These are phyloP conservation scores for Aplocera efformata DNA, from an alignment of 2,888 invertebrate species.

Conservation along the genomic window DNA sequence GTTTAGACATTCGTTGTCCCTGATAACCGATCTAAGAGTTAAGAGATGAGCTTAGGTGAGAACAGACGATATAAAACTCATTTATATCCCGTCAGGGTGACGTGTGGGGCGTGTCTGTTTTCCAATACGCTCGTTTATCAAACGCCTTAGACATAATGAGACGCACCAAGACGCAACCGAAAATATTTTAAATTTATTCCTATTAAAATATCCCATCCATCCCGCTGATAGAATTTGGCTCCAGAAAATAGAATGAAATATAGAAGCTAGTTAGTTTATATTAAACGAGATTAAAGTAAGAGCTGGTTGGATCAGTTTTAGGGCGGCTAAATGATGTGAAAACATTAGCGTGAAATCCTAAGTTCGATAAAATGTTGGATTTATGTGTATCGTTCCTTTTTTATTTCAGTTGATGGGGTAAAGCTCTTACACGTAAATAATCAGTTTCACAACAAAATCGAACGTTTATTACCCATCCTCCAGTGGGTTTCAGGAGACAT, in stretches of 20 bases:
- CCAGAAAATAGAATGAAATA: slow-evolving; percentile 35
- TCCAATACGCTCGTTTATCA: slow-evolving; percentile 77
- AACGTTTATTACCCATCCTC: too few relatives aligned
- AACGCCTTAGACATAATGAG: slow-evolving; percentile 72
- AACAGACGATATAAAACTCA: slow-evolving; percentile 76
- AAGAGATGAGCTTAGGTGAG: slow-evolving; percentile 71
- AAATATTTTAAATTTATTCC: slow-evolving; percentile 65
- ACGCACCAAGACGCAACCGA: slow-evolving; percentile 60
- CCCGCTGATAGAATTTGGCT: slow-evolving; percentile 43
- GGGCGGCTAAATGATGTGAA: not conserved
- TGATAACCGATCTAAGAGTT: slow-evolving; percentile 62
- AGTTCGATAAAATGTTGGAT: not conserved
- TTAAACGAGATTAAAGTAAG: slow-evolving; percentile 9
- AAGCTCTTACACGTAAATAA: too few relatives aligned
- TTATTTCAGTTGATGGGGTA: too few relatives aligned
- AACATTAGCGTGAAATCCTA: not conserved
- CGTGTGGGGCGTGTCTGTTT: slow-evolving; percentile 71
- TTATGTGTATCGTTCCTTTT: not conserved
- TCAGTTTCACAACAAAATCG: too few relatives aligned
- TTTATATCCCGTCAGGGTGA: slow-evolving; percentile 74
- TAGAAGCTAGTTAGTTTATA: slow-evolving; percentile 24
- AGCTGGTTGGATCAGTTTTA: not conserved
- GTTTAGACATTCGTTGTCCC: slow-evolving; percentile 55
- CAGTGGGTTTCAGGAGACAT: too few relatives aligned
- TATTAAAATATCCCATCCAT: slow-evolving; percentile 51